These are phyloP conservation scores for Brachyptera risi DNA, from an alignment of 2,888 invertebrate species.

Conservation along the genomic window DNA sequence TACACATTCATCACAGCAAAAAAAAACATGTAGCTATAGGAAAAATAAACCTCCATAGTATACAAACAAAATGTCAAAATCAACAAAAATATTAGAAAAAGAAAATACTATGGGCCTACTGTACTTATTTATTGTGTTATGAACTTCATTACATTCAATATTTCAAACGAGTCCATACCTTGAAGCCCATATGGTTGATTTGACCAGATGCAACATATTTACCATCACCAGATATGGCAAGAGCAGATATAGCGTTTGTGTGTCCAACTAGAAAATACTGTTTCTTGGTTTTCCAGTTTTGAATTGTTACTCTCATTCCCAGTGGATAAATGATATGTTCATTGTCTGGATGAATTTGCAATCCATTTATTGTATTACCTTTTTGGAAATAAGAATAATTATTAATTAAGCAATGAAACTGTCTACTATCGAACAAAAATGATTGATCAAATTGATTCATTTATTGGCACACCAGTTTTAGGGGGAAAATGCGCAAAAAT, in stretches of 20 bases:
- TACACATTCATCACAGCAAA: no score
- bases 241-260: slow-evolving; percentile 70
- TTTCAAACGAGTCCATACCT: slow-evolving; percentile 50
- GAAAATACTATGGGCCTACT: no score
- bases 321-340: slow-evolving; percentile 70
- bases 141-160: no score
- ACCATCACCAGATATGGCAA: slow-evolving; percentile 70
- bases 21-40: no score
- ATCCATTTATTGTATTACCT: slow-evolving; percentile 51
- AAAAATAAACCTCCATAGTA: no score
- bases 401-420: not conserved
- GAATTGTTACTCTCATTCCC: slow-evolving; percentile 73
- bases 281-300: slow-evolving; percentile 62
- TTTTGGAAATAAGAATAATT: slow-evolving; percentile 35
- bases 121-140: no score
- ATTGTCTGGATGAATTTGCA: slow-evolving; percentile 68
- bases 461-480: no score
- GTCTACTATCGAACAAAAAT: no score
- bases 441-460: no score
- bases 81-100: no score
- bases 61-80: no score
- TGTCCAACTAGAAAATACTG: slow-evolving; percentile 77
- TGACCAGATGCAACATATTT: slow-evolving; percentile 85
- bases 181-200: slow-evolving; percentile 86
- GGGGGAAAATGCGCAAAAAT: no score